Base-by-base conservation (phyloP, 2,113 vertebrate species). In the Dolichallabes microphthalmus region DNA sequence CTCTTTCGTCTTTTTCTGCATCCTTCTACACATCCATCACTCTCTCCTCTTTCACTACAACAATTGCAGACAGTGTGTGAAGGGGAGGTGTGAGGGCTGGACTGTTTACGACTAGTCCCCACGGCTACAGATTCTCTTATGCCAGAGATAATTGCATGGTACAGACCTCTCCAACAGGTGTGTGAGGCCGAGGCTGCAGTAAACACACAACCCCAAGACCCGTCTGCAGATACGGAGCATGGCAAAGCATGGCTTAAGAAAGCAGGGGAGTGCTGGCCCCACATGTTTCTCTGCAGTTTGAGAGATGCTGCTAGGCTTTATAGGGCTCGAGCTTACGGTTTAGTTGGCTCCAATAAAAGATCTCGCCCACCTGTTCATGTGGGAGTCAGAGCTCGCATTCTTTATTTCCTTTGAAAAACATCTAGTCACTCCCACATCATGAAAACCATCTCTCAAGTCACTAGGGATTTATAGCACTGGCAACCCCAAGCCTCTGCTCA, bases 131-230 rank as follows among this genome's bases (percentile, higher is more conserved):
- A 93, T 95, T 95, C 93, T 93, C 93, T 87, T 84, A 87, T 71
- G 87, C 75, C 80, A 87, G 85, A 93, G 94, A 93, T 94, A 94
- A 95, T 95, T 93, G 94, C 84, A 94, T 88, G 91, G 92, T 93
- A 92, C 82, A 86, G 87, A 68, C 53, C 77, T 86, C 88, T 86
- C 89, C 90, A 95, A 93, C 95, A 95, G 95, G 82, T 87, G 86
- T 84, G 86, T 80, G 57, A 69, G 58, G 27, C 61, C 90, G 90
- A 91, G 89, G 82, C 83, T 63, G 68, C 64, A 52, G 88, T 92
- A 93, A 94, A 93, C 92, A 93, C 87, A 86, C 87, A 81, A 60
- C 85, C 84, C 69, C 77, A 87, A 80, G 53, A 61, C 52, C 76
- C n/a, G 22, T 39, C 22, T 13, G 17, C n/a, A 53, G 64, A 73